A percentile compares a stretch with the other conserved stretches of the same genome.
Evolutionary conservation across 1,140 invertebrate genomes (phyloP).

Genomic region (Ctenoplectra terminalis): DNA sequence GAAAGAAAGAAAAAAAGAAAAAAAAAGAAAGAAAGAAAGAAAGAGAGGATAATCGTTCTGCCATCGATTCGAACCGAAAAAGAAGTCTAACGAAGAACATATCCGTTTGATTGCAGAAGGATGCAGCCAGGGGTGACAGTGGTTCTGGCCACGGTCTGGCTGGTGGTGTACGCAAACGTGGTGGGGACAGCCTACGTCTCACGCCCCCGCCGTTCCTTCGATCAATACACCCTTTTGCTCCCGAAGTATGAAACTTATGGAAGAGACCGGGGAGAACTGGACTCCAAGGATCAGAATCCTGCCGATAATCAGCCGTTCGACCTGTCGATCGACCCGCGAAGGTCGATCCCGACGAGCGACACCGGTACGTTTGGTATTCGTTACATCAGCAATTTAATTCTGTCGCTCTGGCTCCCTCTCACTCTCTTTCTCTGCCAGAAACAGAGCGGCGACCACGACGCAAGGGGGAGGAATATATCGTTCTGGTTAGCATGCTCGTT

Average conservation of each 20-base stretch:
- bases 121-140: conserved; percentile 77
- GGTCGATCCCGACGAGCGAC: conserved; percentile 20
- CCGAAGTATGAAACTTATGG: conserved; percentile 67
- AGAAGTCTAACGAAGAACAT: conserved; percentile 59
- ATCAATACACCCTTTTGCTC: conserved; percentile 79
- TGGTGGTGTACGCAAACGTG: conserved; percentile 71
- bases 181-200: conserved; percentile 66
- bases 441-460: conserved; percentile 19
- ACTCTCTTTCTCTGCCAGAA: conserved; percentile 14
- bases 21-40: neutral
- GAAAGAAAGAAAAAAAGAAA: neutral
- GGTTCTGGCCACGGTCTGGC: conserved; percentile 77
- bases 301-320: conserved; percentile 53
- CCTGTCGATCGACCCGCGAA: conserved; percentile 47
- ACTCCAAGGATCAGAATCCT: conserved; percentile 51
- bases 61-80: neutral
- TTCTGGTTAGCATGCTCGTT: conserved; percentile 27
- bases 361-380: conserved; percentile 28
- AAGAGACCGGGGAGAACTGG: conserved; percentile 28
- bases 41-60: neutral
- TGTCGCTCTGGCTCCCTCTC: conserved; percentile 18
- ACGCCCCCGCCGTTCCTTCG: conserved; percentile 68
- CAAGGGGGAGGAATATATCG: conserved; percentile 14
- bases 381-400: conserved; percentile 59
- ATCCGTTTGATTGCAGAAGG: conserved; percentile 75